Conservation (phyloP, 2,888 invertebrate species). For the Leptopilina myrica region DNA sequence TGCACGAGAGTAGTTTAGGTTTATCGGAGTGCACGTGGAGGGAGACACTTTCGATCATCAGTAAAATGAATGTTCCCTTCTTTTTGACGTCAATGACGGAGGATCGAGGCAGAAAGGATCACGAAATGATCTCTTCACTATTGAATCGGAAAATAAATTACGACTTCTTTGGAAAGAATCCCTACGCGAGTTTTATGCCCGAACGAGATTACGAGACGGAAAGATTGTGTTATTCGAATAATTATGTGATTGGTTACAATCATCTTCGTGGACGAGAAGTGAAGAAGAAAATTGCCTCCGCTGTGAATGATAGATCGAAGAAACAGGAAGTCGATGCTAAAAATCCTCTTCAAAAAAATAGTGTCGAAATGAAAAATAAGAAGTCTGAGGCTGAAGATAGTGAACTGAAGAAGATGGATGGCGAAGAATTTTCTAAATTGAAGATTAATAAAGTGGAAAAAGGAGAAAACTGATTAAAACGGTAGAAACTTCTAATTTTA, state of each 20-base stretch:
- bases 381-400: no score
- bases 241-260: background rate
- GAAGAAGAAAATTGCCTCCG: no score
- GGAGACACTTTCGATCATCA: background rate
- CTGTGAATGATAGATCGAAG: no score
- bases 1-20: conserved; percentile 50
- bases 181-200: background rate
- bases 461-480: no score
- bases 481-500: no score
- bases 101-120: no score
- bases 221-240: background rate
- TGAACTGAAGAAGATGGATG: no score
- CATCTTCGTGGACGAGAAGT: background rate
- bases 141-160: background rate
- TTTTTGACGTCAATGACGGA: background rate
- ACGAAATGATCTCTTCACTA: background rate
- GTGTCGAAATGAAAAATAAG: no score
- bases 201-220: background rate
- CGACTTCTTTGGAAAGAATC: background rate
- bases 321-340: no score
- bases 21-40: background rate
- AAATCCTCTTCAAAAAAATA: no score
- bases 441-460: no score
- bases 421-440: no score
- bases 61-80: background rate